Base-by-base conservation (phyloP, 2,113 vertebrate species). In the Chitala chitala region DNA sequence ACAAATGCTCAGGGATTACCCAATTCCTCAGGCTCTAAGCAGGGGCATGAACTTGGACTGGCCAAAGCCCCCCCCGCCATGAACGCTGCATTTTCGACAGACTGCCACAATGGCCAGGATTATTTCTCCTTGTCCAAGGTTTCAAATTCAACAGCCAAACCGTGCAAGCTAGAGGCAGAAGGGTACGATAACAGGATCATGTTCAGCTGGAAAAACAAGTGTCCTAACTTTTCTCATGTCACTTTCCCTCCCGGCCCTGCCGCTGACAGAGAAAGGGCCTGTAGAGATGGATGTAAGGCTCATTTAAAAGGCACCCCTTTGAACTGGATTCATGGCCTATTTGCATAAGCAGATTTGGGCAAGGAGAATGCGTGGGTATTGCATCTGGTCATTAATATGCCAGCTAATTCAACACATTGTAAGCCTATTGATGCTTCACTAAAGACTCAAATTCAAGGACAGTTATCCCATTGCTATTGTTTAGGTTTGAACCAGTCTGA, bases 291-390 rank as follows among this genome's bases (percentile, higher is more conserved):
- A 80, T 84, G 83, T 82, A 84, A 77, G 76, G 84, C 89, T 92
- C 89, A 90, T 93, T 93, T 93, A 89, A 89, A 93, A 91, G 88
- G 88, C 82, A 84, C 86, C 71, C 85, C 91, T 93, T 92, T 93
- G 92, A 93, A 92, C 90, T 91, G 87, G 91, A 93, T 94, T 96
- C 92, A 93, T 90, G 90, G 87, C 86, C 88, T 88, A 95, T 95
- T 94, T 94, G 92, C 93, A 94, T 93, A 93, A 96, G 92, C 92
- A 93, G 92, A 94, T 95, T 94, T 94, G 90, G 85, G 81, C 83
- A 77, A 77, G 87, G 89, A 90, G 91, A 92, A 92, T 92, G 89
- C 80, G 87, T 70, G 76, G 86, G 87, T 84, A 85, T 83, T 87
- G 89, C 87, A 87, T 91, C 91, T 91, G 89, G 86, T 92, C 90